Evolutionary conservation across 1,140 invertebrate species (phyloP).

Genomic region (Holotrichia oblita): DNA sequence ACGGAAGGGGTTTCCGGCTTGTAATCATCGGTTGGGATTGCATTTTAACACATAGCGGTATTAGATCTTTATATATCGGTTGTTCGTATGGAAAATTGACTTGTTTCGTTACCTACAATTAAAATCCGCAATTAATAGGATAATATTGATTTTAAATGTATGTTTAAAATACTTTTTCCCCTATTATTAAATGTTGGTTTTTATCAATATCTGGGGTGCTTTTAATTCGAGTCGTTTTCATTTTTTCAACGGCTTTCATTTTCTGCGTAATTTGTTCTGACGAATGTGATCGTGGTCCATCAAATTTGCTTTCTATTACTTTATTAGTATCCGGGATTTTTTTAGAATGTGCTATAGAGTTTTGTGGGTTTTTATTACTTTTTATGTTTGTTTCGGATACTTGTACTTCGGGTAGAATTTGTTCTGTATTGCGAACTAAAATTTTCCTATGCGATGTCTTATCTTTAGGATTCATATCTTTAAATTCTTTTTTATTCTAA

Average conservation of each 20-base stretch:
- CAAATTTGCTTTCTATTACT: constrained; percentile 41
- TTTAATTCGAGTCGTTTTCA: constrained; percentile 47
- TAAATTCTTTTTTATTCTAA: neutral
- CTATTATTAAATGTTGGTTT: constrained; percentile 46
- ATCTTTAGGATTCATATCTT: neutral
- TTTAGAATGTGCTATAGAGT: constrained; percentile 15
- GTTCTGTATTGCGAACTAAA: constrained; percentile 50
- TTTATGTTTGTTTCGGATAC: constrained; percentile 19
- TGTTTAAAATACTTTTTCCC: constrained; percentile 51
- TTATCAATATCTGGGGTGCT: constrained; percentile 36
- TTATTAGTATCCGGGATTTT: neutral
- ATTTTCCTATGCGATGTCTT: constrained; percentile 43
- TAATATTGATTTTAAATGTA: neutral
- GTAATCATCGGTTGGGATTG: constrained; percentile 43
- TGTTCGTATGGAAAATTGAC: constrained; percentile 54
- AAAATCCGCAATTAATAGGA: constrained; percentile 29
- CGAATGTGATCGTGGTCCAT: constrained; percentile 49
- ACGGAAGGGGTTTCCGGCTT: constrained; percentile 45
- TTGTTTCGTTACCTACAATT: constrained; percentile 52
- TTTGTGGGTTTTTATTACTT: neutral
- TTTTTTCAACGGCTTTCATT: constrained; percentile 48
- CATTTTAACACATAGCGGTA: constrained; percentile 49
- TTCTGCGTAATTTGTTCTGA: constrained; percentile 47
- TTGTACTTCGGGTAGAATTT: constrained; percentile 39
- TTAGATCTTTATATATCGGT: constrained; percentile 54